Conservation (phyloP, 2,888 invertebrate species). For the Timema cristinae region DNA sequence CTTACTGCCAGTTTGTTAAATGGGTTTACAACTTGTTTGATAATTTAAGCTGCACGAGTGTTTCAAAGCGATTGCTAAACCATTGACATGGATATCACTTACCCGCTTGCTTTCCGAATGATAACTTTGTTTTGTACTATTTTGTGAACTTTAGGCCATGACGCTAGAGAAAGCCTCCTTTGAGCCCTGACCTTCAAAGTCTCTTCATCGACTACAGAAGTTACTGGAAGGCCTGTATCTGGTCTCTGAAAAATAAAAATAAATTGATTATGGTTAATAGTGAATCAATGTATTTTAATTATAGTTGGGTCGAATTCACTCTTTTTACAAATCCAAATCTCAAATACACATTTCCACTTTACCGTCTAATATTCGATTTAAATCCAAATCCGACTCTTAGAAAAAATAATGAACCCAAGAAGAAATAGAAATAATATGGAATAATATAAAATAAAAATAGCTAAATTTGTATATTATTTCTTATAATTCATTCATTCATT, state of each 20-base stretch:
- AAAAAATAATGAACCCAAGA: neutral
- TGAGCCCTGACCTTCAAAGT: constrained; percentile 11
- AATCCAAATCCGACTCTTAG: neutral
- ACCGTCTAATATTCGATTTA: neutral
- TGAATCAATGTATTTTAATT: neutral
- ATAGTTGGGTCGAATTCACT: neutral
- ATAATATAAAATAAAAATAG: no score
- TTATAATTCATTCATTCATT: no score
- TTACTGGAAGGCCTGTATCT: constrained; percentile 20
- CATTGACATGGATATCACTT: constrained; percentile 12
- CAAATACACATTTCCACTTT: neutral
- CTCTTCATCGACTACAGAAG: constrained; percentile 20
- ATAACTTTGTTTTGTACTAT: constrained; percentile 24
- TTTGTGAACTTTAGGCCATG: constrained; percentile 29
- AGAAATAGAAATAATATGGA: neutral
- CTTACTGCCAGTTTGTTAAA: no score
- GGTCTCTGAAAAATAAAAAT: constrained; percentile 20
- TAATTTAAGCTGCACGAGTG: no score
- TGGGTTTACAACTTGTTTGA: no score
- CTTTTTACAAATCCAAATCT: no score
- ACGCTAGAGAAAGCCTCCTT: constrained; percentile 26
- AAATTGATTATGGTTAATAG: neutral
- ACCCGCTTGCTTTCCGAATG: constrained; percentile 26
- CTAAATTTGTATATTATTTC: no score
- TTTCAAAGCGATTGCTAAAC: neutral